phyloP scores from a whole-genome alignment of 2,888 invertebrate species.

The Sinopyrophorus schimmeli region DNA sequence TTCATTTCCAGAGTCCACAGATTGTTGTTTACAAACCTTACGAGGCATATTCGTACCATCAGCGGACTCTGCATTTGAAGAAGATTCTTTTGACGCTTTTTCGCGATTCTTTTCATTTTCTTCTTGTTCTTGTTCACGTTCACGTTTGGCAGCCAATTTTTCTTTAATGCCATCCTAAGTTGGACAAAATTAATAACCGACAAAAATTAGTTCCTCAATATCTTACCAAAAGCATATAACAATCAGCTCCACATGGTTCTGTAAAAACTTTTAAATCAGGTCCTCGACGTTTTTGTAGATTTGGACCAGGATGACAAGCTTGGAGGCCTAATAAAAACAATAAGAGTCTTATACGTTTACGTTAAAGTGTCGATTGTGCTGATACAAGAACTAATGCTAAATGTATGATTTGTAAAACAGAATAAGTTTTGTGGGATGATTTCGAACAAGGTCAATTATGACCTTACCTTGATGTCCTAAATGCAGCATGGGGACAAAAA shows the following conservation, averaged over 20 bases:
- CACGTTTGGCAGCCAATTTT: conserved; percentile 69
- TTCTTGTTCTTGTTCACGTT: conserved; percentile 57
- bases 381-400: no score
- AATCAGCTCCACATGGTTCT: conserved; percentile 84
- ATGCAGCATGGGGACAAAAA: conserved; percentile 52
- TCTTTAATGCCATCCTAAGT: conserved; percentile 83
- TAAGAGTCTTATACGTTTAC: background rate
- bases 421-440: no score
- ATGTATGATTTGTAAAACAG: conserved; percentile 14
- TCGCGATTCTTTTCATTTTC: conserved; percentile 51
- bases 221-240: conserved; percentile 84
- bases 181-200: background rate
- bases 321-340: conserved; percentile 67
- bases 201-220: conserved; percentile 9
- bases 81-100: conserved; percentile 34
- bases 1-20: conserved; percentile 87
- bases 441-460: conserved; percentile 31
- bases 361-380: no score
- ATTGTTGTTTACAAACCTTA: conserved; percentile 64
- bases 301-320: conserved; percentile 89
- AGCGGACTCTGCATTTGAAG: conserved; percentile 17
- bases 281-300: conserved; percentile 82
- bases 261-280: conserved; percentile 85
- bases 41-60: conserved; percentile 52
- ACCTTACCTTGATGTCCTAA: conserved; percentile 55